Conservation (phyloP, 1,140 invertebrate species). For the Drosophila trapezifrons region DNA sequence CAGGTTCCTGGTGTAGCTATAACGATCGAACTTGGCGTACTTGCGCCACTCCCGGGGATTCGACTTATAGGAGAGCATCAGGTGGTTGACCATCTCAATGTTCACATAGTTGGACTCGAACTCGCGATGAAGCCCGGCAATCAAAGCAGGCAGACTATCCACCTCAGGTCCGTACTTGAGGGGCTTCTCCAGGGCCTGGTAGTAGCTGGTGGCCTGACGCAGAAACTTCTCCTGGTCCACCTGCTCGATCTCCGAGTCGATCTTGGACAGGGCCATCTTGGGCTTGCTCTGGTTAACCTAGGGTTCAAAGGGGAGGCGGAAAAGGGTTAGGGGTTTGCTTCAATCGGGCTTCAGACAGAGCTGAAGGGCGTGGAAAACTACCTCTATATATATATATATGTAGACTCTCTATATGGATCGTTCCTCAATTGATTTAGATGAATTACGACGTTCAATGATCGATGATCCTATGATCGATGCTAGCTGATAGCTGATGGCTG, state of each 20-base stretch:
- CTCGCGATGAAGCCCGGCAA: conserved; percentile 89
- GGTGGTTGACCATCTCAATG: conserved; percentile 92
- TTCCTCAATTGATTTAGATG: conserved; percentile 72
- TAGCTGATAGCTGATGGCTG: conserved; percentile 32
- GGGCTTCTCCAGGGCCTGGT: conserved; percentile 80
- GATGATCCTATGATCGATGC: conserved; percentile 36
- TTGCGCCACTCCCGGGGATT: conserved; percentile 96
- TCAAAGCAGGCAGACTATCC: conserved; percentile 89
- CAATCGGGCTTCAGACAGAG: conserved; percentile 5
- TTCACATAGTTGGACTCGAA: conserved; percentile 93
- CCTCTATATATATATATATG: conserved; percentile 17
- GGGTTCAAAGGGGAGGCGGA: background rate
- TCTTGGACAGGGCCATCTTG: conserved; percentile 78
- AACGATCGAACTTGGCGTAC: conserved; percentile 97
- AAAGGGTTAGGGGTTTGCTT: background rate
- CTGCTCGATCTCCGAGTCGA: conserved; percentile 69
- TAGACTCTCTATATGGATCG: conserved; percentile 20
- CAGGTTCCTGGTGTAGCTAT: conserved; percentile 96
- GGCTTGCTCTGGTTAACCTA: conserved; percentile 75
- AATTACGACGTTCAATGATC: conserved; percentile 58
- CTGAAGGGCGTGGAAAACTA: conserved; percentile 57
- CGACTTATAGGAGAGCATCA: conserved; percentile 94
- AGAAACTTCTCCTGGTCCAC: conserved; percentile 80
- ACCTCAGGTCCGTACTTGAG: conserved; percentile 79
- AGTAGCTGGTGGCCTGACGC: conserved; percentile 75